These are phyloP conservation scores for Ptychodera flava DNA, from an alignment of 35 echinoderm and acorn worm species.

Conservation along the genomic window DNA sequence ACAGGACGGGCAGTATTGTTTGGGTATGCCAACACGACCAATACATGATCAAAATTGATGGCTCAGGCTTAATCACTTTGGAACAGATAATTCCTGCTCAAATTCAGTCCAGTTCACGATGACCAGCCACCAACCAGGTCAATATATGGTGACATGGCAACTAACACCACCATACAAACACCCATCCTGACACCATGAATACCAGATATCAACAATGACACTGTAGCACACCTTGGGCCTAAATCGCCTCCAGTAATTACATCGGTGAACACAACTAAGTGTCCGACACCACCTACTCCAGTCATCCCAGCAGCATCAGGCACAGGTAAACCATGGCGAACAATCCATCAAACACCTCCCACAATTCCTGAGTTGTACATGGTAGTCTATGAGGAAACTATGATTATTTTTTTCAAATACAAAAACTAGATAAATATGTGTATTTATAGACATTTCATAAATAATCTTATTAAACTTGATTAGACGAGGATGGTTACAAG, in stretches of 20 bases:
- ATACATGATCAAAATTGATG: too few relatives aligned
- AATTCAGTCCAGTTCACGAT: too few relatives aligned
- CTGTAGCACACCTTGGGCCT: neutral
- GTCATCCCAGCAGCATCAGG: neutral
- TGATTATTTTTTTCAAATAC: too few relatives aligned
- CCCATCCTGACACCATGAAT: neutral
- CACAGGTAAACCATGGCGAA: neutral
- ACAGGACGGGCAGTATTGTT: too few relatives aligned
- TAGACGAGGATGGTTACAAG: too few relatives aligned
- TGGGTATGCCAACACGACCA: too few relatives aligned
- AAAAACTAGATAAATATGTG: too few relatives aligned
- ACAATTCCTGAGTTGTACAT: too few relatives aligned
- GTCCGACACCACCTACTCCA: neutral
- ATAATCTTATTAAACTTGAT: too few relatives aligned
- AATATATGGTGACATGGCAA: neutral
- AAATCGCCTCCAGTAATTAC: neutral
- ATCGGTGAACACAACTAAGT: neutral
- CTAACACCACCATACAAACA: neutral
- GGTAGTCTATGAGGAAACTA: too few relatives aligned
- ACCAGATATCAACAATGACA: neutral
- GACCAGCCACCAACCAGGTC: neutral
- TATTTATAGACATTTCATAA: too few relatives aligned
- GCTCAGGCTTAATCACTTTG: too few relatives aligned
- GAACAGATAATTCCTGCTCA: slow-evolving; percentile 15
- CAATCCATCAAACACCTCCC: neutral